A percentile compares a stretch with the other conserved stretches of the same genome.
phyloP scores from a whole-genome alignment of 2,797 vertebrate genomes.

The Pseudochirops cupreus region DNA sequence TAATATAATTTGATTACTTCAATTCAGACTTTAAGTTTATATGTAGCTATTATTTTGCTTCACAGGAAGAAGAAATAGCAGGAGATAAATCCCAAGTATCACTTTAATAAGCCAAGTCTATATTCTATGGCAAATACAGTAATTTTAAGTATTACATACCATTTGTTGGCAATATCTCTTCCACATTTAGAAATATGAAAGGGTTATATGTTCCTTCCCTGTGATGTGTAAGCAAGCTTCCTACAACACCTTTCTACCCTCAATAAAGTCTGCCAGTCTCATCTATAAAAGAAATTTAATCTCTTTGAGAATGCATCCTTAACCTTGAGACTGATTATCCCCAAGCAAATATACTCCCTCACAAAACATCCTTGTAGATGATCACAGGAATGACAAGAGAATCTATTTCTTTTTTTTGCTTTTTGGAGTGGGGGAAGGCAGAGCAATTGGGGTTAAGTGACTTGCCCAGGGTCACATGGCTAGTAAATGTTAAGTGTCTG shows the following conservation, averaged over 20 bases:
- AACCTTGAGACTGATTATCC: neutral
- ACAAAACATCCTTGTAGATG: neutral
- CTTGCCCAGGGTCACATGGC: no score
- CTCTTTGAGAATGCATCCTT: neutral
- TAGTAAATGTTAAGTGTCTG: no score
- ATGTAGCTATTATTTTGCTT: neutral
- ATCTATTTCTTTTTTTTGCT: neutral
- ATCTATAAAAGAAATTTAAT: slow-evolving; percentile 33
- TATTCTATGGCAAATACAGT: neutral
- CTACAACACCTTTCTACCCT: neutral
- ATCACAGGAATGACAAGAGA: neutral
- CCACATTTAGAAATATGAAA: neutral
- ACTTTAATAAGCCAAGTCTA: neutral
- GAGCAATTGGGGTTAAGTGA: no score
- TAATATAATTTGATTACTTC: neutral
- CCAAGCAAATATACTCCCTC: neutral
- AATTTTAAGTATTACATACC: slow-evolving; percentile 13
- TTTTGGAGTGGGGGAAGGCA: no score
- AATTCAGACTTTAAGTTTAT: neutral
- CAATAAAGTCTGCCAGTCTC: neutral
- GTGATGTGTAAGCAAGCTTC: neutral
- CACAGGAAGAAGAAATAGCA: neutral
- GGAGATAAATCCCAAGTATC: neutral
- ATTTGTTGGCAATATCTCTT: neutral
- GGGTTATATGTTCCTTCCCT: neutral